Conservation (phyloP, 2,113 vertebrate genomes). For the Lanius ludovicianus region DNA sequence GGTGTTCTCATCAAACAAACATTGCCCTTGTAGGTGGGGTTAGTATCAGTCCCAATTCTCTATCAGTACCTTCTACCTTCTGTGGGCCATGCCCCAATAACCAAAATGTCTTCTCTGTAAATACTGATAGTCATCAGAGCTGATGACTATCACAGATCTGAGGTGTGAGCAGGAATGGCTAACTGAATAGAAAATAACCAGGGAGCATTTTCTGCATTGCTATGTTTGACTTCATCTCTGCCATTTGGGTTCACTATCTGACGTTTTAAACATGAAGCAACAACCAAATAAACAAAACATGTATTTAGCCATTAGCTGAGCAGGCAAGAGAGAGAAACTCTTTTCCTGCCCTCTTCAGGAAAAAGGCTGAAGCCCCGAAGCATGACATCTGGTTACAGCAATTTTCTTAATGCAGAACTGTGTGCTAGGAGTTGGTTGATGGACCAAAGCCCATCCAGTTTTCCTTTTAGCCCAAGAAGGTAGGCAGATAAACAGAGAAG, state of each 20-base stretch:
- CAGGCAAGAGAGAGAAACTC: background rate
- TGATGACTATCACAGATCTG: background rate
- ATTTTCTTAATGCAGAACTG: constrained; percentile 17
- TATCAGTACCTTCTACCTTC: background rate
- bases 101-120: background rate
- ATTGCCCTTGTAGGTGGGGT: background rate
- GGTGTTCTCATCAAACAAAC: background rate
- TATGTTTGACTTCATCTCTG: background rate
- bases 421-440: background rate
- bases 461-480: background rate
- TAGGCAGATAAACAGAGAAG: background rate
- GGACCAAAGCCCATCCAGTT: background rate
- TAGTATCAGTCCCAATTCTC: background rate
- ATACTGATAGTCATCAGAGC: background rate
- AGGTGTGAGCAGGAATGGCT: background rate
- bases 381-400: background rate
- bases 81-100: background rate
- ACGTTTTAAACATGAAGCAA: background rate
- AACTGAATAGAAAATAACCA: background rate
- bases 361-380: background rate
- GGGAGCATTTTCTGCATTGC: background rate
- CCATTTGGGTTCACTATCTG: background rate
- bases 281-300: background rate
- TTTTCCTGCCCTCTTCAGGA: background rate
- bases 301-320: background rate